phyloP scores from a whole-genome alignment of 2,113 vertebrate species.

The Sula dactylatra region DNA sequence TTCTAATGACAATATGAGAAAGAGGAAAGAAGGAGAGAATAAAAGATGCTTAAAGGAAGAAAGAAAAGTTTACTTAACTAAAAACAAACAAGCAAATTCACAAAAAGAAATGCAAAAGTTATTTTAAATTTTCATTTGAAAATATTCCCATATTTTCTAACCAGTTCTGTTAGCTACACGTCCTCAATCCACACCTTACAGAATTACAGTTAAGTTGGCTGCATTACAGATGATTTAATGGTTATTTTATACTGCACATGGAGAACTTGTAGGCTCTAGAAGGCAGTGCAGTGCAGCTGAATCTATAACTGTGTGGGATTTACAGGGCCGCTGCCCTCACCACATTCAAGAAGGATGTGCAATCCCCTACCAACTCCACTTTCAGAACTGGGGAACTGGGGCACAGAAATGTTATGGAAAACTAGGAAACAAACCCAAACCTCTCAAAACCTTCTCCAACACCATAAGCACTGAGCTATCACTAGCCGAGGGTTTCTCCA shows the following conservation, averaged over 20 bases:
- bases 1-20: background rate
- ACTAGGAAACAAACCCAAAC: background rate
- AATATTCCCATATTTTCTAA: background rate
- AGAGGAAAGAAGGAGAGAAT: background rate
- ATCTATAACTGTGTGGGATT: background rate
- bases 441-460: background rate
- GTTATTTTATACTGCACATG: background rate
- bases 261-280: background rate
- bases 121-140: background rate
- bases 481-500: background rate
- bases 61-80: background rate
- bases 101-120: background rate
- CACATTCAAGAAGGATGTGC: background rate
- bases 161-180: background rate
- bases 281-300: background rate
- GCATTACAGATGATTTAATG: constrained; percentile 5
- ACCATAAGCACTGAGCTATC: background rate
- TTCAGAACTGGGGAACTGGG: background rate
- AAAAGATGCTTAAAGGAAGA: background rate
- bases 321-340: background rate
- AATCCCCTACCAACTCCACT: background rate
- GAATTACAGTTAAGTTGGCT: constrained; percentile 24
- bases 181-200: background rate
- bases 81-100: background rate
- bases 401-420: background rate